A percentile compares a stretch with the other conserved stretches of the same genome.
phyloP scores from a whole-genome alignment of 1,140 invertebrate genomes.

The Drosophila yakuba region DNA sequence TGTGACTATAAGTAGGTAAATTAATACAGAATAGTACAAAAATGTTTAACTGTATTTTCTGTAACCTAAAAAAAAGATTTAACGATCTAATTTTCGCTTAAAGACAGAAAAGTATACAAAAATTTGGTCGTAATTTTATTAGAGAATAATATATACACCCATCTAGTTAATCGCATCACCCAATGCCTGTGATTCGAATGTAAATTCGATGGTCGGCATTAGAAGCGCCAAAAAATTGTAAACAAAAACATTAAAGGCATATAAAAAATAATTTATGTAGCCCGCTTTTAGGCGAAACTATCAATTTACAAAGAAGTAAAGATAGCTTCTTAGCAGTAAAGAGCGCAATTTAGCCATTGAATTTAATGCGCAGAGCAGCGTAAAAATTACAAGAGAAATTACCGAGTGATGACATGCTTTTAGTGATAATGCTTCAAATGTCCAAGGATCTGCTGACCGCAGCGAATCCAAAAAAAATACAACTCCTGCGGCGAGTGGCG shows the following conservation, averaged over 20 bases:
- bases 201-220: constrained; percentile 11
- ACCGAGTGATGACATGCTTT: constrained; percentile 72
- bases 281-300: constrained; percentile 69
- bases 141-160: background rate
- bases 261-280: constrained; percentile 74
- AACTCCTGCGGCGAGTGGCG: constrained; percentile 12
- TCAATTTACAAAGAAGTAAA: constrained; percentile 20
- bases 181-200: background rate
- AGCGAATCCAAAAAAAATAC: constrained; percentile 27
- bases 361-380: constrained; percentile 57
- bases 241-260: constrained; percentile 67
- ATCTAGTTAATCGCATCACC: background rate
- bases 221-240: constrained; percentile 43
- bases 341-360: constrained; percentile 47
- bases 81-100: too few species aligned
- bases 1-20: background rate
- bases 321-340: constrained; percentile 9
- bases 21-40: too few species aligned
- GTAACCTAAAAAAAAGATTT: too few species aligned
- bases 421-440: constrained; percentile 66
- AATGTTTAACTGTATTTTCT: too few species aligned
- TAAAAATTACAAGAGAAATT: constrained; percentile 67
- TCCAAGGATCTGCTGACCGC: constrained; percentile 56
- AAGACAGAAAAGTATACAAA: too few species aligned
- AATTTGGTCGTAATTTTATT: too few species aligned